Evolutionary conservation across 2,888 invertebrate genomes (phyloP).

Genomic region (Xestia sexstrigata): DNA sequence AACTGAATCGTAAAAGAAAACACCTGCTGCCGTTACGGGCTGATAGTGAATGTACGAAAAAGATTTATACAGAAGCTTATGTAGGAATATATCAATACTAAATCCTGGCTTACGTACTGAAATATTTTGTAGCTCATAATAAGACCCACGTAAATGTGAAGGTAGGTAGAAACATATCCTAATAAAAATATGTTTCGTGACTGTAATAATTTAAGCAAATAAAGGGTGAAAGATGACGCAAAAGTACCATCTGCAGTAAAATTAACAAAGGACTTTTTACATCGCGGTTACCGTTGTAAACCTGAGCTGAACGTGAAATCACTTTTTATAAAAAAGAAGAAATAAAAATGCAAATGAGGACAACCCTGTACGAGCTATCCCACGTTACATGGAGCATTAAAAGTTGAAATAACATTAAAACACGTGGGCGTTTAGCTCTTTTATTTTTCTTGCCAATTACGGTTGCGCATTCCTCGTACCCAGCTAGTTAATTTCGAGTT

Average conservation of each 20-base stretch:
- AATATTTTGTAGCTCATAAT: constrained; percentile 51
- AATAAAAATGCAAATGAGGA: constrained; percentile 59
- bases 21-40: constrained; percentile 32
- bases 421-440: constrained; percentile 64
- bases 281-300: constrained; percentile 32
- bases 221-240: constrained; percentile 17
- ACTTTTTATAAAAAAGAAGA: constrained; percentile 41
- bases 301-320: constrained; percentile 46
- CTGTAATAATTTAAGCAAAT: constrained; percentile 5
- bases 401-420: constrained; percentile 64
- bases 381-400: constrained; percentile 46
- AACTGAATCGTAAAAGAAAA: constrained; percentile 61
- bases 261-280: constrained; percentile 49
- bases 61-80: constrained; percentile 48
- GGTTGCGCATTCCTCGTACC: constrained; percentile 59
- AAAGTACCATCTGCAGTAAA: constrained; percentile 40
- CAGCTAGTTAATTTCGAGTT: constrained; percentile 50
- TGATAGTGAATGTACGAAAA: constrained; percentile 57
- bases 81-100: constrained; percentile 56
- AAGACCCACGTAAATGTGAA: constrained; percentile 36
- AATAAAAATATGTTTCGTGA: constrained; percentile 23
- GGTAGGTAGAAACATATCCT: constrained; percentile 7
- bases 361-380: constrained; percentile 38
- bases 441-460: constrained; percentile 61
- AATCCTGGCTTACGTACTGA: constrained; percentile 38